Percentiles rank a stretch among this genome's conserved stretches.
phyloP scores from a whole-genome alignment of 2,113 vertebrate species.

The Indicator maculatus region DNA sequence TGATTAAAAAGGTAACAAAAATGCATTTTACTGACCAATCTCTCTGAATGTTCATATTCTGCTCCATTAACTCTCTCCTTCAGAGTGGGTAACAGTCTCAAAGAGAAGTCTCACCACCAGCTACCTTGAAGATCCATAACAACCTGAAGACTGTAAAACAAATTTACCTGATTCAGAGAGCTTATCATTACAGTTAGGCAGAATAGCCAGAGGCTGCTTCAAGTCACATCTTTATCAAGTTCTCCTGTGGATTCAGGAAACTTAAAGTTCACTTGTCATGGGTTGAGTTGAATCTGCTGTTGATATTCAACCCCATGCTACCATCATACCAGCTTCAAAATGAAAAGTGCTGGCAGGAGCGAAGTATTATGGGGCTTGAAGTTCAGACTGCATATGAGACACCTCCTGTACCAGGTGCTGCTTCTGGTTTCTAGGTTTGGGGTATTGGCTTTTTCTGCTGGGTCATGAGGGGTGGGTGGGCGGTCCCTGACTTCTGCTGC shows the following conservation, averaged over 20 bases:
- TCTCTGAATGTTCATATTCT: not conserved
- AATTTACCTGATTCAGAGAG: not conserved
- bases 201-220: not conserved
- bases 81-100: constrained; percentile 5
- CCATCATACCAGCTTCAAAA: too few species aligned
- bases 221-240: not conserved
- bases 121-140: not conserved
- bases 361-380: too few species aligned
- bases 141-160: not conserved
- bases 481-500: too few species aligned
- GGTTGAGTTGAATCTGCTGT: too few species aligned
- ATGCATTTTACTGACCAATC: not conserved
- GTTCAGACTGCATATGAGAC: too few species aligned
- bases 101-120: not conserved
- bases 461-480: too few species aligned
- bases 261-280: not conserved
- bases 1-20: constrained; percentile 4
- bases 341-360: too few species aligned
- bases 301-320: too few species aligned
- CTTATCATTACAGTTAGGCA: not conserved
- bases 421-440: too few species aligned
- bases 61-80: not conserved
- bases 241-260: not conserved
- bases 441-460: too few species aligned
- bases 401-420: too few species aligned